phyloP scores from a whole-genome alignment of 1,140 invertebrate genomes.

The Pseudobourletiella spinata region DNA sequence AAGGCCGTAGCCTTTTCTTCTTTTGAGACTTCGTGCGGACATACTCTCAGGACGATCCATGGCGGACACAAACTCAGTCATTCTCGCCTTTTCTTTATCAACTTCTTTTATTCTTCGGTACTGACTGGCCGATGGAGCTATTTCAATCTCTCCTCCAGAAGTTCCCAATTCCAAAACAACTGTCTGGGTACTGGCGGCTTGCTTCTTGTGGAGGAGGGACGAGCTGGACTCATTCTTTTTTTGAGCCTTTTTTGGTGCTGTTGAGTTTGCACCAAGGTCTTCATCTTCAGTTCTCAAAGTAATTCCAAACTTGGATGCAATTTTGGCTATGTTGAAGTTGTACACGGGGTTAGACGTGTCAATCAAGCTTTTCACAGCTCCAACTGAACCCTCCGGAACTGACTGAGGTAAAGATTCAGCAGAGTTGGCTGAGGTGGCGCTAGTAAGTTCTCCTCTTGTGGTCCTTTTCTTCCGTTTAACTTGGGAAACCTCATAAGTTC shows the following conservation, averaged over 20 bases:
- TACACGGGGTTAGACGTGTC: not conserved
- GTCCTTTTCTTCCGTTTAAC: not conserved
- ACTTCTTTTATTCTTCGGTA: not conserved
- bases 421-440: not conserved
- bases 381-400: not conserved
- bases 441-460: not conserved
- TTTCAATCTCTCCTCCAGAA: not conserved
- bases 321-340: not conserved
- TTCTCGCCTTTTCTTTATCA: not conserved
- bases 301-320: not conserved
- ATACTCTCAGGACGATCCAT: not conserved
- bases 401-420: not conserved
- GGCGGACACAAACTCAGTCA: not conserved
- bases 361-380: not conserved
- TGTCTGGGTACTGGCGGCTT: not conserved
- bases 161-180: not conserved
- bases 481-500: not conserved
- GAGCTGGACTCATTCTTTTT: not conserved
- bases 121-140: not conserved
- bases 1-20: slow-evolving; percentile 14
- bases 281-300: not conserved
- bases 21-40: not conserved
- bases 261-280: not conserved
- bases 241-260: not conserved
- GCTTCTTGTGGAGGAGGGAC: not conserved